A percentile compares a stretch with the other conserved stretches of the same genome.
These are phyloP conservation scores for Stenichneumon culpator DNA, from an alignment of 2,888 invertebrate genomes.

Conservation along the genomic window DNA sequence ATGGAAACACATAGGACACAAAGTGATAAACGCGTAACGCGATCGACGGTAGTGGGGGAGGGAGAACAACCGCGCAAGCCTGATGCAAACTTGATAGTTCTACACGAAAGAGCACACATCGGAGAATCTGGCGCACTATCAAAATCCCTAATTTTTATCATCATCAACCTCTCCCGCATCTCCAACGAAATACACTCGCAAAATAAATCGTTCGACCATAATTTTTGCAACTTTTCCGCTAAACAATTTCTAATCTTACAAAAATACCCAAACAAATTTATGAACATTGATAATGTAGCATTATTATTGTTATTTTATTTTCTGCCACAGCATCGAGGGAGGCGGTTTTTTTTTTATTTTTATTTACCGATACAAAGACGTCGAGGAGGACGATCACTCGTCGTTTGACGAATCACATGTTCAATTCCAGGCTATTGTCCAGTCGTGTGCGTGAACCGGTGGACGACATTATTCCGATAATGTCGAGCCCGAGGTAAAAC, in stretches of 20 bases:
- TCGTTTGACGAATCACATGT: constrained; percentile 34
- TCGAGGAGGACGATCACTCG: constrained; percentile 35
- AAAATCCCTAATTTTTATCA: neutral
- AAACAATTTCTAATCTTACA: neutral
- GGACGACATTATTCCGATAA: constrained; percentile 10
- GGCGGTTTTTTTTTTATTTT: neutral
- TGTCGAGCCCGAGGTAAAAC: constrained; percentile 36
- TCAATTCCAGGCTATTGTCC: constrained; percentile 13
- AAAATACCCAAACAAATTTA: neutral
- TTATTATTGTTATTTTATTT: too few species aligned
- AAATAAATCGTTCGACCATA: neutral
- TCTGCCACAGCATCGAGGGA: neutral
- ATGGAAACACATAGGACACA: constrained; percentile 5
- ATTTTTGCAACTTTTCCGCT: neutral
- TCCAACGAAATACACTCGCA: neutral
- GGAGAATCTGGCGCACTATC: neutral
- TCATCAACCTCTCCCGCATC: neutral
- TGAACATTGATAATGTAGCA: too few species aligned
- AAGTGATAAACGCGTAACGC: constrained; percentile 5
- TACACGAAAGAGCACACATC: neutral
- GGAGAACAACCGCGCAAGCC: constrained; percentile 13
- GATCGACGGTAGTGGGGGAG: constrained; percentile 2
- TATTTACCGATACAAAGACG: constrained; percentile 30
- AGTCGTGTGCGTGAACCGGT: neutral
- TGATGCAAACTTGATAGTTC: neutral